Base-by-base conservation (phyloP, 2,113 vertebrate genomes). In the Cygnus atratus region DNA sequence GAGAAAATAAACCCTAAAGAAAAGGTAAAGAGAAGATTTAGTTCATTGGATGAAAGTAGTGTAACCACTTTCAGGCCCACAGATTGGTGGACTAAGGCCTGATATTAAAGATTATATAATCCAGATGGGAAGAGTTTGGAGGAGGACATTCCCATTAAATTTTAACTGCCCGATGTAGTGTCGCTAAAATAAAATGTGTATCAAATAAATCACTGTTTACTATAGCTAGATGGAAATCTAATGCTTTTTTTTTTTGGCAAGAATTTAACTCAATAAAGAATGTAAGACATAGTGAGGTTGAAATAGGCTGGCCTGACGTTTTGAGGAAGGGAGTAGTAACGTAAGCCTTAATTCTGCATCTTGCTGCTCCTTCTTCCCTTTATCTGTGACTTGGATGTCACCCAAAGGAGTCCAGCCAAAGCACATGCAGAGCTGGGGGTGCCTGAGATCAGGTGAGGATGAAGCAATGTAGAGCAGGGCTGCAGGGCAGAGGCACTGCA, bases 131-230 rank as follows among this genome's bases (percentile, higher is more conserved):
- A 43, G 68, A 80, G 78, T 84, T 68, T 90, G 68, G 48, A 74
- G 61, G 35, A 90, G 25, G 48, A 48, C 75, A 78, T 48, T 93
- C 61, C 46, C 29, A 67, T 93, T 88, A 93, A 91, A 52, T 92
- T 93, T 31, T 74, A 88, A 86, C 76, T n/a, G 46, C 63, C 39
- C 75, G 85, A 85, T 46, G 20, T 55, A 74, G 13, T 17, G 5
- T 54, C 76, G 17, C 39, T 95, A 43, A 85, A 92, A 82, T 73
- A 58, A 79, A 85, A 79, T 35, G 33, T 9, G 2, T 54, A 10
- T 83, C 24, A 76, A 57, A 80, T 88, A 92, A 92, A 89, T 91
- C 54, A 65, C 17, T 66, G 6, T 48, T 73, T 19, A 11, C n/a
- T 75, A 58, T 29, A 87, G 14, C 37, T 54, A 66, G 14, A 29